Evolutionary conservation across 2,888 invertebrate species (phyloP).

Genomic region (Masnerella sp.): DNA sequence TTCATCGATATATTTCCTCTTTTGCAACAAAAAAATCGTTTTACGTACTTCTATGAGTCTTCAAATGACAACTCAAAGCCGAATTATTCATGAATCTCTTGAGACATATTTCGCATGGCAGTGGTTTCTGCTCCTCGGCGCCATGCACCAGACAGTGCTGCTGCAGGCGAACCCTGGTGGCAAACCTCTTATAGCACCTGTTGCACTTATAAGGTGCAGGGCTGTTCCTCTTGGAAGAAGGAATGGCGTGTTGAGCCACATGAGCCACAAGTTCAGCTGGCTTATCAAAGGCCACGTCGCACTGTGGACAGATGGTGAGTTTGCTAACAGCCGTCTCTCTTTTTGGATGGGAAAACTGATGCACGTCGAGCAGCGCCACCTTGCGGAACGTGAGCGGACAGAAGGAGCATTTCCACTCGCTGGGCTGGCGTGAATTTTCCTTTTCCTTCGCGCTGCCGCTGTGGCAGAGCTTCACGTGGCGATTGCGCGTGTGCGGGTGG

Average conservation of each 20-base stretch:
- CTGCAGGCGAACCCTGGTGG: slow-evolving; percentile 81
- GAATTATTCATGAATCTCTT: slow-evolving; percentile 86
- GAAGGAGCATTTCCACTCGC: slow-evolving; percentile 75
- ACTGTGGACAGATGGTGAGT: slow-evolving; percentile 69
- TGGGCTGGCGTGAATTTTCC: slow-evolving; percentile 69
- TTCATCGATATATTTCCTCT: too few species aligned
- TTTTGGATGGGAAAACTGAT: slow-evolving; percentile 78
- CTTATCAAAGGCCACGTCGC: slow-evolving; percentile 68
- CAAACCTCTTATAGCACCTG: slow-evolving; percentile 83
- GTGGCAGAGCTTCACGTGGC: slow-evolving; percentile 71
- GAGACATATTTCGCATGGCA: slow-evolving; percentile 83
- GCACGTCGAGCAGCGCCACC: slow-evolving; percentile 78
- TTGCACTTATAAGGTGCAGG: slow-evolving; percentile 80
- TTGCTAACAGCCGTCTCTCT: slow-evolving; percentile 64
- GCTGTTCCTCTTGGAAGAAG: slow-evolving; percentile 73
- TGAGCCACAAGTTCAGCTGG: slow-evolving; percentile 78
- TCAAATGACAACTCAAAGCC: slow-evolving; percentile 85
- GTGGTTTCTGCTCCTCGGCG: slow-evolving; percentile 83
- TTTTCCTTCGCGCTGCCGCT: slow-evolving; percentile 65
- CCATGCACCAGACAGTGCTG: slow-evolving; percentile 84
- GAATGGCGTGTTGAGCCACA: slow-evolving; percentile 75
- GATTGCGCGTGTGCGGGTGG: slow-evolving; percentile 69
- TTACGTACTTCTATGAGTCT: slow-evolving; percentile 82
- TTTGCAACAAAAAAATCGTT: too few species aligned
- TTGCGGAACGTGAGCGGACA: slow-evolving; percentile 77